Evolutionary conservation across 2,113 vertebrate species (phyloP), one percentile per base, ranked within the genome.

Genomic region (Holacanthus passer): DNA sequence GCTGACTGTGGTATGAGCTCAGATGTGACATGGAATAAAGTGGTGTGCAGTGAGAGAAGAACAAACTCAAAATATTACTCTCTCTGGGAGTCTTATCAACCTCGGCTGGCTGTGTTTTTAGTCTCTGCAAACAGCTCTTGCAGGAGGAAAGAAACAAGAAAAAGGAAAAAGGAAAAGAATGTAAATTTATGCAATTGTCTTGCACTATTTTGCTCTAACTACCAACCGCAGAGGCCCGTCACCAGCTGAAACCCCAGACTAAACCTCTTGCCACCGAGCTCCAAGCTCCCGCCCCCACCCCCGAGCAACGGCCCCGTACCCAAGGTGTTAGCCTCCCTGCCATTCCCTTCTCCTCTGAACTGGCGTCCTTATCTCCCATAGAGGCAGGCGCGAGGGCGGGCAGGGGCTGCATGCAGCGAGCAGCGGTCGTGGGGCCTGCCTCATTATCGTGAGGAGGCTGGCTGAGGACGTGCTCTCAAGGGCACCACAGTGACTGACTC

Each of bases 381-480:
- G 72, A 85, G 88, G 89, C 79, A 73, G 91, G 85, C 79, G 31
- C 12, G 71, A 78, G 88, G 92, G 92, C 39, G 56, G 86, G 73
- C 69, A 67, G 73, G 52, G 81, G 79, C 78, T 32, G 81, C 56
- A 27, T 39, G 81, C 35, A 39, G 85, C 2, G 27, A 82, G 89
- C 60, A 14, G 69, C 10, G 1, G 77, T 73, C 1, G 45, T 73
- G 72, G 79, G 86, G 84, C 70, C 76, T 65, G 78, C 76, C 78
- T 91, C 84, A 89, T 92, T 92, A 91, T 77, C 81, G 76, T 73
- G 80, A 69, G 65, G 70, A 77, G 81, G 79, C 78, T 53, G 81
- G 73, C 62, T 73, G 75, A 79, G 85, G 88, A 86, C 45, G 60
- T 27, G 13, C 87, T 92, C 84, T 90, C 93, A 94, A 94, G 94